Conservation (phyloP, 2,888 invertebrate species). For the Bedellia somnulentella region DNA sequence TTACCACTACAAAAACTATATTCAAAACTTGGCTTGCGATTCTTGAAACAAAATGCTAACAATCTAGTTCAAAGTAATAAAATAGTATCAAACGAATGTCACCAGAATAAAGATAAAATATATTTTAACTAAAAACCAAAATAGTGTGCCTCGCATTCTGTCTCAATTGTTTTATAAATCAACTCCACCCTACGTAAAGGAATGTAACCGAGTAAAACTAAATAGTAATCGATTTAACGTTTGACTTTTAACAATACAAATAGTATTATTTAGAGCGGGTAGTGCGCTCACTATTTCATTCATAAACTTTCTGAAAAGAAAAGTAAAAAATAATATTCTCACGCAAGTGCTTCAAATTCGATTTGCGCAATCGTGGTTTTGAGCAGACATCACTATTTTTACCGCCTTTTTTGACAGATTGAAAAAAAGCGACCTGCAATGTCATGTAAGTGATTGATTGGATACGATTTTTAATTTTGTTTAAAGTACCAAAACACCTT, state of each 20-base stretch:
- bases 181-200: slow-evolving; percentile 17
- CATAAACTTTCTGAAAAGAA: slow-evolving; percentile 22
- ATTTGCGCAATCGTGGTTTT: slow-evolving; percentile 1
- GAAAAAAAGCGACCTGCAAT: too few species aligned
- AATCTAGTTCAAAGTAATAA: too few species aligned
- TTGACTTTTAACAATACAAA: slow-evolving; percentile 32
- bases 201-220: slow-evolving; percentile 12
- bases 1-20: too few species aligned
- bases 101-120: too few species aligned
- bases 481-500: slow-evolving; percentile 26
- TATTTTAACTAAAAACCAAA: too few species aligned
- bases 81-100: too few species aligned
- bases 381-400: slow-evolving; percentile 10
- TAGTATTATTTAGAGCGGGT: slow-evolving; percentile 44
- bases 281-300: slow-evolving; percentile 43
- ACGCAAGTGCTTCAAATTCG: slow-evolving; percentile 3
- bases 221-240: slow-evolving; percentile 1
- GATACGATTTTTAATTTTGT: slow-evolving; percentile 44
- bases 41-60: too few species aligned
- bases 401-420: slow-evolving; percentile 13
- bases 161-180: too few species aligned
- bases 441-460: slow-evolving; percentile 57
- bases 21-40: too few species aligned
- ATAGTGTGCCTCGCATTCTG: too few species aligned
- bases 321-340: slow-evolving; percentile 14